Conservation (phyloP, 2,888 invertebrate genomes). For the Anticlea derivata region DNA sequence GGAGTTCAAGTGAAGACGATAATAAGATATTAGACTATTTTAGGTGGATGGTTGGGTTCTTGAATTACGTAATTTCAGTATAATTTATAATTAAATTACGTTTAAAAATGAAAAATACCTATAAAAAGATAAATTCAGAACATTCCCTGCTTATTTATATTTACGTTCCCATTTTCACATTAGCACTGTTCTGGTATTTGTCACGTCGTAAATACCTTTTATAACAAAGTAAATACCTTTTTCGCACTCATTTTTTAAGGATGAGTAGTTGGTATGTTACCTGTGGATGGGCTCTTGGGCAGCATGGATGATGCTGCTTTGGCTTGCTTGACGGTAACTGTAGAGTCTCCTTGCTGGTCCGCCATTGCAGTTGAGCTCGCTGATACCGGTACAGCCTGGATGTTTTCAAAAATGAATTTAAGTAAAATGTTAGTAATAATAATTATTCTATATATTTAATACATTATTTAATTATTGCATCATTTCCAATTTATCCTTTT, state of each 20-base stretch:
- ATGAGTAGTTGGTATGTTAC: slow-evolving; percentile 41
- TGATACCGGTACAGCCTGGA: slow-evolving; percentile 86
- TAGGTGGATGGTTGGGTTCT: background rate
- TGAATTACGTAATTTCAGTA: background rate
- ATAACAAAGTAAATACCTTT: no score
- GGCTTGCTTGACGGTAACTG: slow-evolving; percentile 74
- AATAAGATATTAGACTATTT: slow-evolving; percentile 21
- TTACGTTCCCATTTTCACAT: no score
- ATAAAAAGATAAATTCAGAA: no score
- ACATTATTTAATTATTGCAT: no score
- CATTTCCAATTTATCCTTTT: no score
- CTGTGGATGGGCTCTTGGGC: slow-evolving; percentile 71
- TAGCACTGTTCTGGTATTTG: no score
- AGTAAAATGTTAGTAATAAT: background rate
- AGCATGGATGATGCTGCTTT: slow-evolving; percentile 83
- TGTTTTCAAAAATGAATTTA: background rate
- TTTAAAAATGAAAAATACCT: no score
- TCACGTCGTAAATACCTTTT: no score
- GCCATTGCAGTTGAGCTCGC: slow-evolving; percentile 86
- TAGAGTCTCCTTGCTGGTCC: slow-evolving; percentile 85
- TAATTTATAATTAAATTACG: no score
- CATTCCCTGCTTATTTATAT: no score
- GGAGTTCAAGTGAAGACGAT: slow-evolving; percentile 27
- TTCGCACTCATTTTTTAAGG: no score
- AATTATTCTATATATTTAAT: no score